Base-by-base conservation (phyloP, 2,888 invertebrate species). In the Caenorhabditis sulstoni region DNA sequence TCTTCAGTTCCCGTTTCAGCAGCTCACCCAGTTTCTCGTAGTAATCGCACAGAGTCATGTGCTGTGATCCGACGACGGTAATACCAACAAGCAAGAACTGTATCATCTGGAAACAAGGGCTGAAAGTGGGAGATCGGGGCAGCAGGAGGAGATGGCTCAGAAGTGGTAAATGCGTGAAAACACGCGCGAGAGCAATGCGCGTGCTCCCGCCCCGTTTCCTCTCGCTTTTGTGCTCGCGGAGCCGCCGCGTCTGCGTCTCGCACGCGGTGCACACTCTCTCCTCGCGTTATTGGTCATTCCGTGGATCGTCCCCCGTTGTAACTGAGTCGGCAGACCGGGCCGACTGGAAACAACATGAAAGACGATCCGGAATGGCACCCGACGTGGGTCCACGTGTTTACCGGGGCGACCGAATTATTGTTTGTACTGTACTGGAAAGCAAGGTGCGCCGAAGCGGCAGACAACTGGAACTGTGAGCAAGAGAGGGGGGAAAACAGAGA, bases 1-100 rank as follows among this genome's bases (percentile, higher is more conserved):
- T 47, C 14, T 61, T 49, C 20, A 37, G 1, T 49, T 23, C 2
- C 12, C 18, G n/a, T 11, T 12, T 11, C 14, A 20, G 41, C 22
- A 4, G 52, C 64, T 41, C 41, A 81, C 81, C 81, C 41, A 82
- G 64, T 59, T 80, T 82, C 50, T 77, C 82, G 52, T 67, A 82
- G 55, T 82, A 82, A 49, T 82, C 82, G 44, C 82, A 82, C 29
- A 82, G 59, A 20, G 77, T 82, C 77, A 82, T 79, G 29, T 75
- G 79, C 58, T 79, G 79, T 35, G 75, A 47, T 35, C 67, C 74
- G 9, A 79, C 68, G 16, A 66, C 65, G 20, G 78, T 61, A 22
- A 74, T 62, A 22, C 66, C 62, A 53, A 77, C 45, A 23, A 77
- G 62, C 59, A 68, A 29, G n/a, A 67, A 62, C 37, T 75, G 75